phyloP scores from a whole-genome alignment of 37 sponge, comb jelly and placozoan genomes.

The Mnemiopsis leidyi region DNA sequence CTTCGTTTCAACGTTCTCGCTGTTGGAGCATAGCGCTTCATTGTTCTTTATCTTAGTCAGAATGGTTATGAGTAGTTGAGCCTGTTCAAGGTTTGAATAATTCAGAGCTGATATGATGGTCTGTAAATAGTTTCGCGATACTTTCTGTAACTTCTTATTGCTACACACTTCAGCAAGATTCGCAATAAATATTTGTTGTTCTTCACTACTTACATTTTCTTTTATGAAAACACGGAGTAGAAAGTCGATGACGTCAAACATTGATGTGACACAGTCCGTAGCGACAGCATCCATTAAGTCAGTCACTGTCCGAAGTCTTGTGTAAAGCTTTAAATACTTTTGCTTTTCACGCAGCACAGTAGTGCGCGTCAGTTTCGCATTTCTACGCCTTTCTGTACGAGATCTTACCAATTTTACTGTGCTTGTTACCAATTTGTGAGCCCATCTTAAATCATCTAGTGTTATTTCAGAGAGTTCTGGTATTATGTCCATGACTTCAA shows the following conservation, averaged over 20 bases:
- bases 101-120: background rate
- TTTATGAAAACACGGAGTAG: background rate
- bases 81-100: background rate
- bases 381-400: background rate
- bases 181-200: background rate
- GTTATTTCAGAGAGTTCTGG: background rate
- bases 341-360: background rate
- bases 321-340: background rate
- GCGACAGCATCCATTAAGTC: background rate
- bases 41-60: background rate
- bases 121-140: background rate
- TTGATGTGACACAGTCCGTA: background rate
- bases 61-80: background rate
- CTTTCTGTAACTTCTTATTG: background rate
- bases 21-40: background rate
- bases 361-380: no score
- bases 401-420: background rate
- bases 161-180: background rate
- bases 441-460: background rate
- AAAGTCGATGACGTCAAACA: background rate
- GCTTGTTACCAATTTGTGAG: background rate
- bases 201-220: background rate
- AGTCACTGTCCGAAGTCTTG: background rate
- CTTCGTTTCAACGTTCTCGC: background rate
- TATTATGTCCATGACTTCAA: background rate